Conservation (phyloP, 2,797 vertebrate genomes). For the Sciurus carolinensis region DNA sequence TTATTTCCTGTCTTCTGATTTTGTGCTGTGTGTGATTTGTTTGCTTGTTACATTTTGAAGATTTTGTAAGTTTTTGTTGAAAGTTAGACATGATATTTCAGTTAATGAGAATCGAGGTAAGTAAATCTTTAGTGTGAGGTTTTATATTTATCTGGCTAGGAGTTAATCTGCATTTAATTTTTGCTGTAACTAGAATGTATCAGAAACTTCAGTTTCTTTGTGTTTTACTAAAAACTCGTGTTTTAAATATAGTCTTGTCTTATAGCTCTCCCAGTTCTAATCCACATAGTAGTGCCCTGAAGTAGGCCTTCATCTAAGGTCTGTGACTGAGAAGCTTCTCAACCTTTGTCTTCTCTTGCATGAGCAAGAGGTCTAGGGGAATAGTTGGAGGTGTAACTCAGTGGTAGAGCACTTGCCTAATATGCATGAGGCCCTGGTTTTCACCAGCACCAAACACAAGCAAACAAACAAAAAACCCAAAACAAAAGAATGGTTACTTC, state of each 20-base stretch:
- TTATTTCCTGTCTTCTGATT: not conserved
- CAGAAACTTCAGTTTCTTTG: not conserved
- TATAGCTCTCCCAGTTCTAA: not conserved
- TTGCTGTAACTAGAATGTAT: not conserved
- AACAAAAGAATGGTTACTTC: not conserved
- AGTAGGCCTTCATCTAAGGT: not conserved
- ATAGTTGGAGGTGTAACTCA: no score
- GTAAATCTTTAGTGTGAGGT: not conserved
- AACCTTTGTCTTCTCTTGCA: not conserved
- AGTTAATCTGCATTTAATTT: not conserved
- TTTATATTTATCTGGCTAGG: not conserved
- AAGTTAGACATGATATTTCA: not conserved
- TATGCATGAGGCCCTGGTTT: not conserved
- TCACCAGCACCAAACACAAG: no score
- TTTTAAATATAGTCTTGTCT: conserved; percentile 16
- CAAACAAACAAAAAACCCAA: not conserved
- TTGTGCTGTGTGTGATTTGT: not conserved
- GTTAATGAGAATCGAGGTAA: conserved; percentile 2
- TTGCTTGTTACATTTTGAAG: not conserved
- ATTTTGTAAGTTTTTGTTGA: not conserved
- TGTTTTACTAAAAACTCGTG: not conserved
- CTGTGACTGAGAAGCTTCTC: not conserved
- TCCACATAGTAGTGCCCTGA: not conserved
- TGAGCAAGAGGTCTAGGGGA: not conserved
- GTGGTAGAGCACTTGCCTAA: no score